A percentile compares a stretch with the other conserved stretches of the same genome.
phyloP scores from a whole-genome alignment of 2,888 invertebrate genomes.

The Leucophora obtusa region DNA sequence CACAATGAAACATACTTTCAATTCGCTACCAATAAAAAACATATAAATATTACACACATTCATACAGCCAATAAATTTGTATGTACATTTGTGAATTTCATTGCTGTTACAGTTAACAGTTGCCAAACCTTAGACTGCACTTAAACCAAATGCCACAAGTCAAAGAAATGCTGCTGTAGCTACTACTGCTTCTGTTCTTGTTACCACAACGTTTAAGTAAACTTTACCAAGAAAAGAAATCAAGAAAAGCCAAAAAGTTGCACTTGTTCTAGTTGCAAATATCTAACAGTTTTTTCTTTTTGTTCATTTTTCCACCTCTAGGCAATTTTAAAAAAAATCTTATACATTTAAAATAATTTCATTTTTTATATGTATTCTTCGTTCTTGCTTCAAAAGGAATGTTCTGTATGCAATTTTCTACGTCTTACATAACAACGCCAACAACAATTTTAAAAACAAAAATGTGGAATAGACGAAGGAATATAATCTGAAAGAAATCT shows the following conservation, averaged over 20 bases:
- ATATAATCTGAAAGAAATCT: conserved; percentile 53
- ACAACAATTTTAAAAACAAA: conserved; percentile 38
- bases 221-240: conserved; percentile 32
- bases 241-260: conserved; percentile 56
- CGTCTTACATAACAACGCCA: conserved; percentile 20
- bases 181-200: conserved; percentile 28
- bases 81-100: conserved; percentile 1
- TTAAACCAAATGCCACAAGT: conserved; percentile 64
- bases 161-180: conserved; percentile 53
- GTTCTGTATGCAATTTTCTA: conserved; percentile 42
- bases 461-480: conserved; percentile 34
- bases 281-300: conserved; percentile 24
- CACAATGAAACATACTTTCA: neutral
- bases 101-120: conserved; percentile 44
- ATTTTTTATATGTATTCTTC: conserved; percentile 29
- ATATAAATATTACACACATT: neutral
- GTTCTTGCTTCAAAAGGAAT: conserved; percentile 8
- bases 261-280: conserved; percentile 39
- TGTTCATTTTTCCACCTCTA: conserved; percentile 22
- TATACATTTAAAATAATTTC: conserved; percentile 60
- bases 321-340: conserved; percentile 58
- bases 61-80: neutral
- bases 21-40: neutral
- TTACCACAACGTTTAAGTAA: conserved; percentile 42
- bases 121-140: conserved; percentile 57